Percentiles rank a stretch among this genome's conserved stretches.
These are phyloP conservation scores for Epinotia bilunana DNA, from an alignment of 2,888 invertebrate species.

Conservation along the genomic window DNA sequence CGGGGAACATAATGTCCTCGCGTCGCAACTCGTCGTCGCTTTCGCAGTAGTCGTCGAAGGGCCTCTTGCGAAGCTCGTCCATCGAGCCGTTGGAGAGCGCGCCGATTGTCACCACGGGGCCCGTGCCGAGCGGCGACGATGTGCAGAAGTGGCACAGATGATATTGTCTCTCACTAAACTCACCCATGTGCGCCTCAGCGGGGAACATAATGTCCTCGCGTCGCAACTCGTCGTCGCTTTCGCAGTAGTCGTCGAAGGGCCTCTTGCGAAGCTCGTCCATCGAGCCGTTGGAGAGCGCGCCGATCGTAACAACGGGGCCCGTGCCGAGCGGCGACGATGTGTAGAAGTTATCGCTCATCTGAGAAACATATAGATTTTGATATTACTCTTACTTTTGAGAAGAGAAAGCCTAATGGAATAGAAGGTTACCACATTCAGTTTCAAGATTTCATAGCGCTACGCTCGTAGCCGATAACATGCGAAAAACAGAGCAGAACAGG, in stretches of 20 bases:
- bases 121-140: constrained; percentile 75
- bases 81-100: constrained; percentile 87
- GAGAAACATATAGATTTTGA: constrained; percentile 35
- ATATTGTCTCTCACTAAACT: constrained; percentile 45
- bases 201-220: constrained; percentile 94
- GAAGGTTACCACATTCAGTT: too few species aligned
- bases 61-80: constrained; percentile 84
- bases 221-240: constrained; percentile 95
- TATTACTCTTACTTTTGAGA: not conserved
- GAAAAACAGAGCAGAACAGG: too few species aligned
- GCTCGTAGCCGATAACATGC: too few species aligned
- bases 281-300: constrained; percentile 86
- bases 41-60: constrained; percentile 92
- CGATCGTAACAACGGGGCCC: constrained; percentile 73
- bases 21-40: constrained; percentile 95
- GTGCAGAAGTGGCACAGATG: constrained; percentile 67
- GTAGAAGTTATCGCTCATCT: constrained; percentile 77
- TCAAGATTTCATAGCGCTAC: too few species aligned
- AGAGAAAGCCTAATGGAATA: too few species aligned
- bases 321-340: constrained; percentile 78
- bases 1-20: constrained; percentile 93
- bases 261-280: constrained; percentile 85
- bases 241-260: constrained; percentile 91
- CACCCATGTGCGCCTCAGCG: constrained; percentile 87
- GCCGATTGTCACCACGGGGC: constrained; percentile 75